Evolutionary conservation across 2,888 invertebrate genomes (phyloP).

Genomic region (Sepioteuthis lessoniana): DNA sequence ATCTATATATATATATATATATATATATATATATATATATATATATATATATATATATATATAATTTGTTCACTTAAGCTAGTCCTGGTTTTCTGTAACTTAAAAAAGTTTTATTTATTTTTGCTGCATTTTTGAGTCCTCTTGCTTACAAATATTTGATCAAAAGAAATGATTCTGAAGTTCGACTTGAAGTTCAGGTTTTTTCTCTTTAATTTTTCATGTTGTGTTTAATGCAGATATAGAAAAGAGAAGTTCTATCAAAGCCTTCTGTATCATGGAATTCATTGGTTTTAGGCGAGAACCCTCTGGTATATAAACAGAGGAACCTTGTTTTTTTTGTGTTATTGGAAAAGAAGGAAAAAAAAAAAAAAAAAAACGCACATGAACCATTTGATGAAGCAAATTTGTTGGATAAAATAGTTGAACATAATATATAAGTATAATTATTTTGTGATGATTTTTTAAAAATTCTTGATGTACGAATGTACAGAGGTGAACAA

Average conservation of each 20-base stretch:
- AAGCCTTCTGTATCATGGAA: neutral
- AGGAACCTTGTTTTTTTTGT: neutral
- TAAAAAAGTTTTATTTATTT: neutral
- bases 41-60: too few species aligned
- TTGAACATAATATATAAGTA: neutral
- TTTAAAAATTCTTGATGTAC: neutral
- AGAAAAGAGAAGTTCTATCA: neutral
- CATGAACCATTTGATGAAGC: neutral
- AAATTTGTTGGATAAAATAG: neutral
- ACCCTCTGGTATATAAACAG: neutral
- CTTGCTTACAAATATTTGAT: neutral
- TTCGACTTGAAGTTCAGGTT: neutral
- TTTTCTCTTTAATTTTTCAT: neutral
- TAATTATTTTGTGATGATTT: slow-evolving; percentile 2
- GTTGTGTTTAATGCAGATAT: neutral
- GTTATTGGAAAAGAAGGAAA: neutral
- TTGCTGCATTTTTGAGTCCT: neutral
- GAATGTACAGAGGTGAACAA: neutral
- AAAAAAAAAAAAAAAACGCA: neutral
- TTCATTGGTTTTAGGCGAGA: neutral
- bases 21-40: too few species aligned
- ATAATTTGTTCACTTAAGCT: neutral
- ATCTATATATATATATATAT: too few species aligned
- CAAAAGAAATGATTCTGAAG: neutral
- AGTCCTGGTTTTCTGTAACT: neutral